Percentiles rank a stretch among this genome's conserved stretches.
Conservation (phyloP, 2,113 vertebrate species). For the Rhinolophus sinicus region DNA sequence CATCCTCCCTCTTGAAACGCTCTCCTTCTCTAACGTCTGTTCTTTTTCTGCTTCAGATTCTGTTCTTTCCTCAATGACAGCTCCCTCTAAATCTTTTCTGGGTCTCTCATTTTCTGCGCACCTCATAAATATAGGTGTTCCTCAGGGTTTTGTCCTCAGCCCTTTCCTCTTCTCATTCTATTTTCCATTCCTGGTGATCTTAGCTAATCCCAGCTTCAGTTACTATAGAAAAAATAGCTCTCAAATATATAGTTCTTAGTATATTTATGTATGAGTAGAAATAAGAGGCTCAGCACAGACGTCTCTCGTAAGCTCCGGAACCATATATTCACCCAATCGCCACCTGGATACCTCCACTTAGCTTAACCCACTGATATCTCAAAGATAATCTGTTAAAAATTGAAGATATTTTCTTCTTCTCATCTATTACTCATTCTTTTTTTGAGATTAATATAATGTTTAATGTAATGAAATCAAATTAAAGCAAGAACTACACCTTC, state of each 20-base stretch:
- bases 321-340: background rate
- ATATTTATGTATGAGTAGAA: background rate
- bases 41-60: background rate
- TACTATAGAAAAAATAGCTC: background rate
- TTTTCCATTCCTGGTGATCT: background rate
- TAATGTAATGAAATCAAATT: background rate
- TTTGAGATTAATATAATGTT: background rate
- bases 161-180: background rate
- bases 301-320: background rate
- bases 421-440: too few species aligned
- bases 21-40: background rate
- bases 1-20: background rate
- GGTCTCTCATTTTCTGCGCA: background rate
- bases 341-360: background rate
- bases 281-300: background rate
- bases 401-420: background rate
- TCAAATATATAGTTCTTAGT: background rate
- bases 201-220: background rate
- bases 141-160: background rate
- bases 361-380: background rate
- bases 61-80: background rate
- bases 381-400: background rate
- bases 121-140: background rate
- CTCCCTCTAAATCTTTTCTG: background rate
- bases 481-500: background rate